Evolutionary conservation across 2,113 vertebrate genomes (phyloP), one percentile per base, ranked within the genome.

Genomic region (Paradoxurus hermaphroditus): DNA sequence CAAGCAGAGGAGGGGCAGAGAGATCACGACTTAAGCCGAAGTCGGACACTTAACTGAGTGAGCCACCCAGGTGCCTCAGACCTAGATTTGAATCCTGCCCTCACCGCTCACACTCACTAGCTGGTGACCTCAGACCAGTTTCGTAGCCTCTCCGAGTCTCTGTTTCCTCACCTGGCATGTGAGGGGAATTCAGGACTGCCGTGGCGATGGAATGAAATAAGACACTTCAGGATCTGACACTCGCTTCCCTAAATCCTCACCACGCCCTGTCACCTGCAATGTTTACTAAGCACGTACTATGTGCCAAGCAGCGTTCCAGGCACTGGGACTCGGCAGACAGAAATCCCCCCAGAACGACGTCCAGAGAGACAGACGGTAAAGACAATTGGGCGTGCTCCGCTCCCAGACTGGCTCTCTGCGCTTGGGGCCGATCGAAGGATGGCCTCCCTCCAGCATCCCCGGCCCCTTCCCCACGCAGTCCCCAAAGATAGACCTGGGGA

Each of bases 121-220:
- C 56, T 51, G 49, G 72, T 56, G 34, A 49, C 19, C 46, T 15
- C 46, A 34, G 67, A 27, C 5, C 36, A 31, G 46, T 41, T 15
- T 25, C 29, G 56, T 29, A 9, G 27, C 7, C 34, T 82, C 82
- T 63, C 51, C 11, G 51, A 63, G 73, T 19, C 62, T 93, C 53
- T 0, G 0, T 68, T 86, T 62, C 56, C 44, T 92, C 9, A 5
- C 10, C 63, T 67, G 78, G 36, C 65, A 70, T 41, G 44, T 21
- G 5, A n/a, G 18, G 23, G 15, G 4, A 5, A 1, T 2, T 7
- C 29, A 1, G 44, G 27, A 6, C 9, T 31, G 0, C 11, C 11
- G 9, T 6, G 31, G n/a, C 49, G 53, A 34, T 19, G 25, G 5
- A 16, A 14, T 1, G 34, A 65, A 34, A 18, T 27, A 5, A 15